A percentile compares a stretch with the other conserved stretches of the same genome.
phyloP scores from a whole-genome alignment of 2,888 invertebrate genomes.

The Protophormia terraenovae region DNA sequence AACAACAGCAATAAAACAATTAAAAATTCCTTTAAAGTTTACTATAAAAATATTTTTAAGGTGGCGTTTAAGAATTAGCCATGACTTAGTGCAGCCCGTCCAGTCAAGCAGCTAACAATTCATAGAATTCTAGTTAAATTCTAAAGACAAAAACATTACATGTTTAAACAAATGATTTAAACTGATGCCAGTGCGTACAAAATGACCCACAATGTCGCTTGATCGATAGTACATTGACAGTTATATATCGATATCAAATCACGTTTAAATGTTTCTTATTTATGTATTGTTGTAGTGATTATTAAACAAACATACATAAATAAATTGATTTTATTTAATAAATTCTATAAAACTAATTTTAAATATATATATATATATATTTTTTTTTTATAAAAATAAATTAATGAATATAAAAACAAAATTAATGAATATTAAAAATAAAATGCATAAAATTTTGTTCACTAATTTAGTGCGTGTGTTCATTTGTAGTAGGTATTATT shows the following conservation, averaged over 20 bases:
- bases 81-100: constrained; percentile 41
- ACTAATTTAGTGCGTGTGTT: not conserved
- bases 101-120: constrained; percentile 14
- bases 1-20: not conserved
- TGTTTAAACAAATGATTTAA: not conserved
- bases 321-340: too few relatives aligned
- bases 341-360: not conserved
- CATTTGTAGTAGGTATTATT: not conserved
- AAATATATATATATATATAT: too few relatives aligned
- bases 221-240: constrained; percentile 56
- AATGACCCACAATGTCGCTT: constrained; percentile 59
- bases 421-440: not conserved
- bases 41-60: constrained; percentile 1
- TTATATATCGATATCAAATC: constrained; percentile 51
- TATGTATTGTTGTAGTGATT: not conserved
- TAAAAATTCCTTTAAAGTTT: constrained; percentile 42
- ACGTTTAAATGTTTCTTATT: constrained; percentile 17
- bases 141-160: not conserved
- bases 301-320: not conserved
- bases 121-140: constrained; percentile 43
- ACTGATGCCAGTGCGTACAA: constrained; percentile 9
- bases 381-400: constrained; percentile 18
- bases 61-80: constrained; percentile 47
- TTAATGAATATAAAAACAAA: constrained; percentile 35
- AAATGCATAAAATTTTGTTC: constrained; percentile 49